Percentiles rank a stretch among this genome's conserved stretches.
Conservation (phyloP, 2,797 vertebrate species). For the Garrulus glandarius region DNA sequence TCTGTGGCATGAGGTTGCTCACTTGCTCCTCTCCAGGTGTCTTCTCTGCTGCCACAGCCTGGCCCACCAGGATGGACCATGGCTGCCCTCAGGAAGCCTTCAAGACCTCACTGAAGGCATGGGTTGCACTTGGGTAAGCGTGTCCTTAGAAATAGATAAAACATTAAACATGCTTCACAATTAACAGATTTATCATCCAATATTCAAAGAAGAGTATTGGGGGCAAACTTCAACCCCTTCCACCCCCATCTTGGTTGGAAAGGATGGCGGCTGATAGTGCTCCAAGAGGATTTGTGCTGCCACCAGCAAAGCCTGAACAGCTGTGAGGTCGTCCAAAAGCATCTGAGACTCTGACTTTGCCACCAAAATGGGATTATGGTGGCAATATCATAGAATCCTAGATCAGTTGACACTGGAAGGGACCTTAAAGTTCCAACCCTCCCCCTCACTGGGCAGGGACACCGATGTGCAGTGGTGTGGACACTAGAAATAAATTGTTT, state of each 20-base stretch:
- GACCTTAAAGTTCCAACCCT: background rate
- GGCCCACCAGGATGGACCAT: background rate
- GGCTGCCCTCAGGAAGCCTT: background rate
- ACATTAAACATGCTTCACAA: background rate
- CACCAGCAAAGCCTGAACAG: background rate
- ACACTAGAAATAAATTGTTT: background rate
- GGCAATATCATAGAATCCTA: background rate
- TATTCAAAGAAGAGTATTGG: background rate
- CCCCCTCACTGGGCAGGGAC: background rate
- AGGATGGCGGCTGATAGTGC: background rate
- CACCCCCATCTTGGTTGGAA: accelerated
- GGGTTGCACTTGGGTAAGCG: accelerated
- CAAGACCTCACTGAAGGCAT: background rate
- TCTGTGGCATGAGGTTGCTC: background rate
- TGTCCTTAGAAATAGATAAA: background rate
- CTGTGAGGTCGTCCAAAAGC: background rate
- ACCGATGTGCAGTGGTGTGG: background rate
- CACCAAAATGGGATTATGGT: background rate
- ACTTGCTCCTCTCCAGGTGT: background rate
- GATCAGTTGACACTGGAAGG: background rate
- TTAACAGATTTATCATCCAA: background rate
- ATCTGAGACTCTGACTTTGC: background rate
- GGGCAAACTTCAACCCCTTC: background rate
- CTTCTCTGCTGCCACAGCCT: accelerated
- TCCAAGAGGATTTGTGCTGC: background rate